Base-by-base conservation (phyloP, 2,113 vertebrate species). In the Macquaria ambigua region DNA sequence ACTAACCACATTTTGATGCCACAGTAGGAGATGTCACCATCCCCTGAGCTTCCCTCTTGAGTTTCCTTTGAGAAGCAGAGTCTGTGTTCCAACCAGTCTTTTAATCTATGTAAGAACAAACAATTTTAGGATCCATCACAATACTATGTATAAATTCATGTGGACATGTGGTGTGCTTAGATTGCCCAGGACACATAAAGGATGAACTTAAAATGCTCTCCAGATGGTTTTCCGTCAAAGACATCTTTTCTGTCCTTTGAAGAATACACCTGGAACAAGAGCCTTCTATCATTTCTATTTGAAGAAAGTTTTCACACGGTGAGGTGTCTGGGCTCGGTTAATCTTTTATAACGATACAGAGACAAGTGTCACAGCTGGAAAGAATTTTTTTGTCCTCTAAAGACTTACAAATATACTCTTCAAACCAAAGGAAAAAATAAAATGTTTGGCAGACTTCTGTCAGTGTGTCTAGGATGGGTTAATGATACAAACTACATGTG, bases 171-270 rank as follows among this genome's bases (percentile, higher is more conserved):
- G 75, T 41, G 84, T 0, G 41, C 41, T 55, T 4, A 0, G 25
- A 68, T 64, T 79, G 31, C 34, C 31, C 12, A 34, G 25, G 55
- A 73, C 53, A 37, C 81, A 73, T 23, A 53, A 68, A 77, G 61
- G 62, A 76, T 81, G 56, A 79, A 79, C 59, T 77, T 68, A 31
- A 89, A 77, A 74, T 61, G 64, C 76, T 75, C 43, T 64, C 58
- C 46, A 73, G 72, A 50, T 64, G 81, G 31, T 64, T 77, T 66
- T 68, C 6, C 66, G 15, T 87, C 77, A 86, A 86, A 85, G 21
- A 67, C 46, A 8, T 62, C 3, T 39, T 41, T 37, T 81, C 58
- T 52, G 41, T 77, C 37, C 52, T 82, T 55, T 21, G 64, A 85
- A 79, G 78, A 59, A 16, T 37, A 55, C 82, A 82, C 56, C 64